Conservation (phyloP, 30 jellyfish, hydroid and myxozoan genomes). For the Pelagia noctiluca region DNA sequence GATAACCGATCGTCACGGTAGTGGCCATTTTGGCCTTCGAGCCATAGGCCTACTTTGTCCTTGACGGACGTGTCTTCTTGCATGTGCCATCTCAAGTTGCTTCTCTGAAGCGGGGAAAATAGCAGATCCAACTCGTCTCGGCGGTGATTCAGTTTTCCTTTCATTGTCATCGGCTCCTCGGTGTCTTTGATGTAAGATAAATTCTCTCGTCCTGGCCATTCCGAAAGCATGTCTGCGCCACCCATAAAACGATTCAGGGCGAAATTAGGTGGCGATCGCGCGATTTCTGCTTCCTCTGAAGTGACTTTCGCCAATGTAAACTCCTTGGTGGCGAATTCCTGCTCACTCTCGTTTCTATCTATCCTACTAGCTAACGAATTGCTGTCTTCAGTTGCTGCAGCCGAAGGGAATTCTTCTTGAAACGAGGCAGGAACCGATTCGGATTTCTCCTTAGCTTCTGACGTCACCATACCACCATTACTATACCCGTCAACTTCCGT, state of each 20-base stretch:
- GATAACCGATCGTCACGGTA: conserved; percentile 51
- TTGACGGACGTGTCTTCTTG: conserved; percentile 64
- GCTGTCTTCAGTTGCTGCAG: conserved; percentile 97
- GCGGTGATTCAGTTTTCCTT: conserved; percentile 18
- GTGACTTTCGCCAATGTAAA: conserved; percentile 33
- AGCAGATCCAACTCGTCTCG: conserved; percentile 48
- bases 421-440: conserved; percentile 44
- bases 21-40: conserved; percentile 77
- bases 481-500: not conserved
- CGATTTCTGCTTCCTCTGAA: not conserved
- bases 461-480: conserved; percentile 17
- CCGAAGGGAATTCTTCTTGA: conserved; percentile 75
- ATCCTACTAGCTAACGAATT: conserved; percentile 86
- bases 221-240: not conserved
- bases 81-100: conserved; percentile 54
- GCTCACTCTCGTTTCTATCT: conserved; percentile 42
- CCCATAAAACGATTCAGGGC: not conserved
- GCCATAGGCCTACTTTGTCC: conserved; percentile 99
- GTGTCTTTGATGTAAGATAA: conserved; percentile 15
- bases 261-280: conserved; percentile 8
- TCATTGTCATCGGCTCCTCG: conserved; percentile 6
- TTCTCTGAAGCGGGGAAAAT: conserved; percentile 58
- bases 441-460: conserved; percentile 38
- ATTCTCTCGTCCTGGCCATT: conserved; percentile 11
- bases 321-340: conserved; percentile 13